Percentiles rank a stretch among this genome's conserved stretches.
Conservation (phyloP, 37 sponge, comb jelly and placozoan genomes). For the Theonella swinhoei region DNA sequence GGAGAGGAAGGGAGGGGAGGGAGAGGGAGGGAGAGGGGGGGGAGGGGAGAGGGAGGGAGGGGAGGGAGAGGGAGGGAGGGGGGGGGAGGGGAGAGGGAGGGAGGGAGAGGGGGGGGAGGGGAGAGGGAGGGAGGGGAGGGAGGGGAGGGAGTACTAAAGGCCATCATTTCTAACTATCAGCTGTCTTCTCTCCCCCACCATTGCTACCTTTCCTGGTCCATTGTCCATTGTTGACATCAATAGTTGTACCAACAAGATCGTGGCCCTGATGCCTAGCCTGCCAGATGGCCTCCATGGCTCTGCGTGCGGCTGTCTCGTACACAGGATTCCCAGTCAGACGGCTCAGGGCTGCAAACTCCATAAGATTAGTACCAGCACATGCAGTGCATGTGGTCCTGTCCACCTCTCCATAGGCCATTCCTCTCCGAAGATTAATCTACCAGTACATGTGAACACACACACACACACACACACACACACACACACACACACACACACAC, state of each 20-base stretch:
- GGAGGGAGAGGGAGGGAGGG: no score
- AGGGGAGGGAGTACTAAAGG: no score
- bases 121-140: no score
- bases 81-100: no score
- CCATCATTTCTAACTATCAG: background rate
- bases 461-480: background rate
- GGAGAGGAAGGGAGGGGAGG: background rate
- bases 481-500: background rate
- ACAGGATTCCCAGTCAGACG: conserved; percentile 78
- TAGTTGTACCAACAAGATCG: conserved; percentile 85
- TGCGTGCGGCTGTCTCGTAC: conserved; percentile 80
- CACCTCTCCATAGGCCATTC: conserved; percentile 28
- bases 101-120: no score
- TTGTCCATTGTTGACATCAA: conserved; percentile 89
- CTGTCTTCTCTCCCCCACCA: no score
- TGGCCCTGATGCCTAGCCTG: conserved; percentile 51
- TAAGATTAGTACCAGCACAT: conserved; percentile 92
- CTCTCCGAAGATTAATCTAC: conserved; percentile 80
- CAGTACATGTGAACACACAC: background rate
- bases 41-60: no score
- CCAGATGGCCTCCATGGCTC: conserved; percentile 90
- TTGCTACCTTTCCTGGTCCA: conserved; percentile 88
- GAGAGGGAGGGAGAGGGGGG: background rate
- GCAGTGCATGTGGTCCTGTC: conserved; percentile 91
- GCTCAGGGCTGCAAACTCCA: conserved; percentile 98